These are phyloP conservation scores for Petroica traversi DNA, from an alignment of 2,113 vertebrate species.

Conservation along the genomic window DNA sequence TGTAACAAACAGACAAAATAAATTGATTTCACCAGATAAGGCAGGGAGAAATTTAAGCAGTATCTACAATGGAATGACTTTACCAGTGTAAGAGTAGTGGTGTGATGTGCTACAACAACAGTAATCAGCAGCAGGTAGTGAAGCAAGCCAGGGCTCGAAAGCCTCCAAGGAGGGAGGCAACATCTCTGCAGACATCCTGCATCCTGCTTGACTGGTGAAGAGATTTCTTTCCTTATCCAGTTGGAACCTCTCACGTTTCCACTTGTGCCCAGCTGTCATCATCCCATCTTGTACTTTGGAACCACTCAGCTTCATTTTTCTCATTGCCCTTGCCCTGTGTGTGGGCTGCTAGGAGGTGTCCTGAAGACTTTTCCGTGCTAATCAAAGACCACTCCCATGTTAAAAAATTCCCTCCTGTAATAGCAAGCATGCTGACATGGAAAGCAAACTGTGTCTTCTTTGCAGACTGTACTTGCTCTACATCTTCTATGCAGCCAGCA, in stretches of 20 bases:
- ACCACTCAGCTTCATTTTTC: background rate
- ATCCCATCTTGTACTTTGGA: accelerated
- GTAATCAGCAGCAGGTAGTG: background rate
- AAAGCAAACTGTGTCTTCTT: background rate
- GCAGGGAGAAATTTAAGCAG: background rate
- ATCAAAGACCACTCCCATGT: background rate
- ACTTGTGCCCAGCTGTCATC: background rate
- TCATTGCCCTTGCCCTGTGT: background rate
- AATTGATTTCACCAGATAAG: background rate
- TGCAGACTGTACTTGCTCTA: background rate
- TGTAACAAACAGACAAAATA: background rate
- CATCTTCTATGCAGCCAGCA: background rate
- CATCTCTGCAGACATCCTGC: background rate
- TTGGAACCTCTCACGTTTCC: background rate
- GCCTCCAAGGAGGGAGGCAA: background rate
- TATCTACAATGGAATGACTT: background rate
- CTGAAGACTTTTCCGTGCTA: background rate
- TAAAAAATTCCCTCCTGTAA: background rate
- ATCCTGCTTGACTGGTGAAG: background rate
- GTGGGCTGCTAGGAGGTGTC: background rate
- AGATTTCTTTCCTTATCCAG: background rate
- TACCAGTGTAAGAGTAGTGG: background rate
- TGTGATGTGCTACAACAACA: background rate
- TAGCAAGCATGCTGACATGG: background rate
- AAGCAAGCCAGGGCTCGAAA: background rate